phyloP scores from a whole-genome alignment of 1,140 invertebrate species.

The Laupala kohalensis region DNA sequence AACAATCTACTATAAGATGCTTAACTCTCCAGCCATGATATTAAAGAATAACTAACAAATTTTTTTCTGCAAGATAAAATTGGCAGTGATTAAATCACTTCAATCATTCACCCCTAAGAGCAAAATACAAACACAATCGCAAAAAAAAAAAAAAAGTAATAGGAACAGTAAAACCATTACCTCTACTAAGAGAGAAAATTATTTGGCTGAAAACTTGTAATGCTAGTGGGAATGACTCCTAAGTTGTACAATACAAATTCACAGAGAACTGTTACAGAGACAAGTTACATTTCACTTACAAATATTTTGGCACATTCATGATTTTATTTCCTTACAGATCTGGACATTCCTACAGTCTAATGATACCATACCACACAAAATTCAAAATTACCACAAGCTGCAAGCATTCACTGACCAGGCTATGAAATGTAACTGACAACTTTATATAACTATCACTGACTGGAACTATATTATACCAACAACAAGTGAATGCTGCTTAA shows the following conservation, averaged over 20 bases:
- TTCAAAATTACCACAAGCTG: not conserved
- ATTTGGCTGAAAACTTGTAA: not conserved
- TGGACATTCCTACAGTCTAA: not conserved
- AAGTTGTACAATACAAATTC: not conserved
- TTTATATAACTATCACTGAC: not conserved
- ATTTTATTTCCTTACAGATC: conserved; percentile 3
- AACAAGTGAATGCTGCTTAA: not conserved
- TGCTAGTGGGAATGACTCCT: not conserved
- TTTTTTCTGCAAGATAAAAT: no score
- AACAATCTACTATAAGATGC: not conserved
- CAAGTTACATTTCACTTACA: conserved; percentile 1
- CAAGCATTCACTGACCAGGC: not conserved
- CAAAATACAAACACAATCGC: not conserved
- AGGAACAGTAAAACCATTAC: not conserved
- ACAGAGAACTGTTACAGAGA: not conserved
- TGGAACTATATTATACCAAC: not conserved
- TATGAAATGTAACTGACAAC: no score
- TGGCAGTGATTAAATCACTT: not conserved
- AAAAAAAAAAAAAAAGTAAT: not conserved
- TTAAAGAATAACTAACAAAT: not conserved
- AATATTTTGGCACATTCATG: conserved; percentile 7
- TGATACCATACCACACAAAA: not conserved
- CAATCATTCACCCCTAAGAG: not conserved
- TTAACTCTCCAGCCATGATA: not conserved
- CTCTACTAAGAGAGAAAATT: not conserved